Percentiles rank a stretch among this genome's conserved stretches.
Conservation (phyloP, 2,113 vertebrate species). For the Poeciliopsis prolifica region DNA sequence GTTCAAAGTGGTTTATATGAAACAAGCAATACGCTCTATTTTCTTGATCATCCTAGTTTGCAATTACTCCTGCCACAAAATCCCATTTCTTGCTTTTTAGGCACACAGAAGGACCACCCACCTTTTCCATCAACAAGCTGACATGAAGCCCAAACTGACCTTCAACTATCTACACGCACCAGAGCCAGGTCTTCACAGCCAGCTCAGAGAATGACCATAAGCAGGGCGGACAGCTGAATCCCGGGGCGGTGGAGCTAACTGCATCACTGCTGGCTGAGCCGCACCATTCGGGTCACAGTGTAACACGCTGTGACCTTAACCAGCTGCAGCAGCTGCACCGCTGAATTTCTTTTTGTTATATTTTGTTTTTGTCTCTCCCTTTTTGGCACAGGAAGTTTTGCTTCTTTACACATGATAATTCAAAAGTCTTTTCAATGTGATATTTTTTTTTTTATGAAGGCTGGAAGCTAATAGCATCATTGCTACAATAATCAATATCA, state of each 20-base stretch:
- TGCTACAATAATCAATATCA: not conserved
- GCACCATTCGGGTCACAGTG: slow-evolving; percentile 39
- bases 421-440: not conserved
- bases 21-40: too few species aligned
- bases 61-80: slow-evolving; percentile 25
- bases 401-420: not conserved
- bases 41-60: too few species aligned
- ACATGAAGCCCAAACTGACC: slow-evolving; percentile 40
- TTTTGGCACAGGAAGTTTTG: not conserved
- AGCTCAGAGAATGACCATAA: slow-evolving; percentile 61
- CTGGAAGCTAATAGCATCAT: not conserved
- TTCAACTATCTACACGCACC: slow-evolving; percentile 46
- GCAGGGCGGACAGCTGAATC: slow-evolving; percentile 59
- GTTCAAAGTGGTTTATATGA: too few species aligned
- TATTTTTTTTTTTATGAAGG: not conserved
- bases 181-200: slow-evolving; percentile 37
- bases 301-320: slow-evolving; percentile 42
- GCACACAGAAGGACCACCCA: not conserved
- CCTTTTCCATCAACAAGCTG: slow-evolving; percentile 7
- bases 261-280: slow-evolving; percentile 46
- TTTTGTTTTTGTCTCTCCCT: too few species aligned
- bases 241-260: slow-evolving; percentile 35
- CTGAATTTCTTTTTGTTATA: not conserved
- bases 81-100: slow-evolving; percentile 16
- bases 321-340: slow-evolving; percentile 26